A percentile compares a stretch with the other conserved stretches of the same genome.
Conservation (phyloP, 2,797 vertebrate species). For the Acipenser ruthenus region DNA sequence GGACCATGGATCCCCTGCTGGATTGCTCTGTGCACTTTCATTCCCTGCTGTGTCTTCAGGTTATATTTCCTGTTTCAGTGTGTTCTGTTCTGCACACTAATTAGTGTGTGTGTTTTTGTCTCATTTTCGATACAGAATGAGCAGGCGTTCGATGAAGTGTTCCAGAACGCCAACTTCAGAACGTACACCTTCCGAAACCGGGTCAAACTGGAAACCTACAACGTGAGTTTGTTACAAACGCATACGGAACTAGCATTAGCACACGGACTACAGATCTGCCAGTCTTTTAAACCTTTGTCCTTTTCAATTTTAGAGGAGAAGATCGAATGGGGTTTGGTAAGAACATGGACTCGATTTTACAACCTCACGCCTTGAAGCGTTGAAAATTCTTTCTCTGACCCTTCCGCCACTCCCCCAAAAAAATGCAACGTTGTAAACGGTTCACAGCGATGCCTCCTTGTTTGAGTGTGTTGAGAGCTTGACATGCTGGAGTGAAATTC, state of each 20-base stretch:
- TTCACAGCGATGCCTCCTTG: not conserved
- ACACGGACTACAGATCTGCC: no score
- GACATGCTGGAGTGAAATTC: slow-evolving; percentile 10
- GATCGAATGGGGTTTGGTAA: no score
- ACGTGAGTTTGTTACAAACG: slow-evolving; percentile 65
- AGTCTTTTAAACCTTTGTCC: slow-evolving; percentile 11
- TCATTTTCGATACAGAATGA: slow-evolving; percentile 70
- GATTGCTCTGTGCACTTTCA: no score
- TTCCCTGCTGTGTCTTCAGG: not conserved
- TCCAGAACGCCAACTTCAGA: slow-evolving; percentile 87
- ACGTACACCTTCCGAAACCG: slow-evolving; percentile 79
- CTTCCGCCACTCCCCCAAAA: not conserved
- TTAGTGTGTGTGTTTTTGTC: not conserved
- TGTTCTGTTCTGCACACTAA: not conserved
- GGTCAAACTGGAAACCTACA: slow-evolving; percentile 91
- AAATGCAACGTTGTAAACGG: slow-evolving; percentile 6
- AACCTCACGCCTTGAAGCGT: not conserved
- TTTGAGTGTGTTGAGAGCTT: not conserved
- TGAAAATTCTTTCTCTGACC: slow-evolving; percentile 4
- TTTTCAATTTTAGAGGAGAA: slow-evolving; percentile 26
- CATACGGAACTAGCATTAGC: not conserved
- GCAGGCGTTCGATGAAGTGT: slow-evolving; percentile 81
- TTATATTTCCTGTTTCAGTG: not conserved
- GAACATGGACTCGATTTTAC: no score
- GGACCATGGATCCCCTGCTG: no score